These are phyloP conservation scores for Habroteleia sp. DNA, from an alignment of 2,888 invertebrate species.

Conservation along the genomic window DNA sequence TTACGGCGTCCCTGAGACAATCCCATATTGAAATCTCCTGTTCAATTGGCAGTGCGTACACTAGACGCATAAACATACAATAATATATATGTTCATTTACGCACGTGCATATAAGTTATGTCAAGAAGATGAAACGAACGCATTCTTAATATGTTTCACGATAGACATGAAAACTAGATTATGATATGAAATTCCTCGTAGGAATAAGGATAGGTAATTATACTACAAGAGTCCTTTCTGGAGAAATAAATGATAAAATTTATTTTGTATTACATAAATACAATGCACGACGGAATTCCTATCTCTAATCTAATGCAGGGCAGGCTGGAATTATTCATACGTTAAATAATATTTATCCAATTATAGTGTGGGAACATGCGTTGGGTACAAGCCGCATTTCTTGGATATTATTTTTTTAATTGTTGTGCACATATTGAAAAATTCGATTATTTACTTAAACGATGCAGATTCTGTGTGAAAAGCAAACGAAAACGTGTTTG, in stretches of 20 bases:
- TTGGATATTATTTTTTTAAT: slow-evolving; percentile 13
- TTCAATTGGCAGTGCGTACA: slow-evolving; percentile 44
- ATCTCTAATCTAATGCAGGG: slow-evolving; percentile 30
- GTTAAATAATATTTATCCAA: slow-evolving; percentile 45
- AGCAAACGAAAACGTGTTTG: slow-evolving; percentile 21
- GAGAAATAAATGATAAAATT: slow-evolving; percentile 40
- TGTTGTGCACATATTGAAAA: not conserved
- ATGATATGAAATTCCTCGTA: slow-evolving; percentile 42
- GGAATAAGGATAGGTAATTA: slow-evolving; percentile 48
- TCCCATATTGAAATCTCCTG: slow-evolving; percentile 66
- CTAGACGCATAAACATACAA: slow-evolving; percentile 46
- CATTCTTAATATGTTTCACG: slow-evolving; percentile 37
- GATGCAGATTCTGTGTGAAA: slow-evolving; percentile 38
- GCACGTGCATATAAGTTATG: slow-evolving; percentile 9
- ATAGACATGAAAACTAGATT: slow-evolving; percentile 56
- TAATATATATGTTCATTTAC: slow-evolving; percentile 21
- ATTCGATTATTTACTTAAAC: slow-evolving; percentile 15
- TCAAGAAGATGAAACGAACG: slow-evolving; percentile 41
- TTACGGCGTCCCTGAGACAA: slow-evolving; percentile 65
- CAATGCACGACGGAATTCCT: slow-evolving; percentile 13
- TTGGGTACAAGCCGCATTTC: too few species aligned
- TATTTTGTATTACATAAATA: slow-evolving; percentile 51
- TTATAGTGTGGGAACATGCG: slow-evolving; percentile 15
- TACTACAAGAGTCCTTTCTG: slow-evolving; percentile 40
- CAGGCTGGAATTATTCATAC: slow-evolving; percentile 39